Evolutionary conservation across 2,797 vertebrate genomes (phyloP).

Genomic region (Clarias pachynema): DNA sequence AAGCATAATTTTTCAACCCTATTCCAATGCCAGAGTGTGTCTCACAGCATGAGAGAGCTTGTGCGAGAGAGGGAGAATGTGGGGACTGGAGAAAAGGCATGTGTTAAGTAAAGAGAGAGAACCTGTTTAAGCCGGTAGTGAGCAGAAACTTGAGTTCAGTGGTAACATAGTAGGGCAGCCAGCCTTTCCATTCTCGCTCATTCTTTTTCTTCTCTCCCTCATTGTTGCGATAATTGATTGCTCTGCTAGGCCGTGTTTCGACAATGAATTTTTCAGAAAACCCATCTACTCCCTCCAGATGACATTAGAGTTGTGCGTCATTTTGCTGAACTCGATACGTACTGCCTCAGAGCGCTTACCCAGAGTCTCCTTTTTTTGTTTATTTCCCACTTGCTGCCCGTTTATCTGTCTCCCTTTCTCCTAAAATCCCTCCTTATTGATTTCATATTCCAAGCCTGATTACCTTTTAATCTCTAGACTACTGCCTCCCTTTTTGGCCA

Average conservation of each 20-base stretch:
- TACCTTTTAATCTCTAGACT: constrained; percentile 34
- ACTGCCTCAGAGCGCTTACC: constrained; percentile 10
- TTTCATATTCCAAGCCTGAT: constrained; percentile 25
- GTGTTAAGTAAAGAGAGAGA: constrained; percentile 12
- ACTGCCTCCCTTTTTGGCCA: background rate
- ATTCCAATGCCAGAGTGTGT: background rate
- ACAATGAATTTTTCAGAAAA: constrained; percentile 43
- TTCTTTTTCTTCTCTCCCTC: constrained; percentile 6
- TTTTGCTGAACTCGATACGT: constrained; percentile 44
- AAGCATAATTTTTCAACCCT: background rate
- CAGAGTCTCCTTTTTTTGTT: constrained; percentile 10
- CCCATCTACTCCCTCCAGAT: constrained; percentile 27
- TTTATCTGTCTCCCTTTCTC: constrained; percentile 25
- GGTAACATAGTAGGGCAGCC: constrained; percentile 26
- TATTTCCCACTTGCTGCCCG: constrained; percentile 7
- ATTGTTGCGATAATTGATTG: constrained; percentile 32
- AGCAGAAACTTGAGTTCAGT: constrained; percentile 36
- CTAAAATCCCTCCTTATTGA: constrained; percentile 25
- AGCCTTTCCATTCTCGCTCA: background rate
- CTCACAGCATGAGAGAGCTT: background rate
- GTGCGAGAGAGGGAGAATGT: background rate
- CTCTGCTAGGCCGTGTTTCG: constrained; percentile 23
- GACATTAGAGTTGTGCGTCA: constrained; percentile 36
- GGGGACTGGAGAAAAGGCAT: background rate
- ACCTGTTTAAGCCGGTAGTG: constrained; percentile 37